These are phyloP conservation scores for Benthosema pterotum DNA, from an alignment of 2,797 vertebrate species.

Conservation along the genomic window DNA sequence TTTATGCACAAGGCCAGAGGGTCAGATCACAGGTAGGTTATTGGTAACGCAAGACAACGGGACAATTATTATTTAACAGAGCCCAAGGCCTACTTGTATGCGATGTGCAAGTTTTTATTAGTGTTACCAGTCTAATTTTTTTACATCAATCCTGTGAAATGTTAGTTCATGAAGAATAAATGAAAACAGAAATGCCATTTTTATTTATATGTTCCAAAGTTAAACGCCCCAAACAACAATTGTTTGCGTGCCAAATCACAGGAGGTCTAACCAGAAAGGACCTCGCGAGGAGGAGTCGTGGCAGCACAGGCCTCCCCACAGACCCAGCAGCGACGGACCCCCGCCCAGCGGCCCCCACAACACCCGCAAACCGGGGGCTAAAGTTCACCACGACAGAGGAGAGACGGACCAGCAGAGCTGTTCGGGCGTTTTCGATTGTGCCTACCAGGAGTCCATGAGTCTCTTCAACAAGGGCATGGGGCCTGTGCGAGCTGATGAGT, in stretches of 20 bases:
- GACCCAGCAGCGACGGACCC: conserved; percentile 35
- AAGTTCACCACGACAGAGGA: conserved; percentile 50
- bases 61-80: too few relatives aligned
- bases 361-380: conserved; percentile 70
- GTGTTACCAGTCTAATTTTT: too few relatives aligned
- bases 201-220: too few relatives aligned
- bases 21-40: conserved; percentile 41
- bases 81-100: too few relatives aligned
- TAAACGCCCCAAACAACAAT: too few relatives aligned
- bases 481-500: conserved; percentile 90
- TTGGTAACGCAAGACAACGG: too few relatives aligned
- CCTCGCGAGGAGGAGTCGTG: conserved; percentile 72
- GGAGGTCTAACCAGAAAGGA: conserved; percentile 67
- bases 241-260: conserved; percentile 32
- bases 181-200: too few relatives aligned
- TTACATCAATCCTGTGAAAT: too few relatives aligned
- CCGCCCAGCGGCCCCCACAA: conserved; percentile 54
- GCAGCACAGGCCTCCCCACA: conserved; percentile 70
- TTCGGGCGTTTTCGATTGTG: conserved; percentile 86
- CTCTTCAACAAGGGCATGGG: conserved; percentile 87
- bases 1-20: conserved; percentile 87
- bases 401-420: conserved; percentile 72
- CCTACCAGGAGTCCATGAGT: conserved; percentile 86
- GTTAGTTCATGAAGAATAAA: too few relatives aligned
- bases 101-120: too few relatives aligned